These are phyloP conservation scores for Sterna hirundo DNA, from an alignment of 2,113 vertebrate species.

Conservation along the genomic window DNA sequence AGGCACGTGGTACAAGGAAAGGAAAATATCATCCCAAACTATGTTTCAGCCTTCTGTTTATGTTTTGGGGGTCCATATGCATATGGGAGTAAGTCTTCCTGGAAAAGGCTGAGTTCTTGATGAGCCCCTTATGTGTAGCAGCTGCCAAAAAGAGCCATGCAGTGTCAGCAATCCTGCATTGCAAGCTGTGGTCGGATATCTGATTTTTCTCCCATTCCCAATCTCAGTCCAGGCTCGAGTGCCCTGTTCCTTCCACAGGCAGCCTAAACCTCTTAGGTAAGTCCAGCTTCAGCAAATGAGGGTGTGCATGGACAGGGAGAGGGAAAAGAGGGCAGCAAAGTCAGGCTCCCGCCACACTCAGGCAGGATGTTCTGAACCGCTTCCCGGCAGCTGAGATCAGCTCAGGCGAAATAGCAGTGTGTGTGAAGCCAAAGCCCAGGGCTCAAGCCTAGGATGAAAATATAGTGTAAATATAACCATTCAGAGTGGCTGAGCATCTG, in stretches of 20 bases:
- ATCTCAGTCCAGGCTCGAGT: background rate
- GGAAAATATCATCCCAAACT: background rate
- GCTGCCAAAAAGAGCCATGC: background rate
- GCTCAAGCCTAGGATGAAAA: background rate
- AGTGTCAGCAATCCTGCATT: fast-evolving
- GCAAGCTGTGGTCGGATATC: background rate
- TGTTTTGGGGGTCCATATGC: background rate
- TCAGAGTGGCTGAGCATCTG: constrained; percentile 20
- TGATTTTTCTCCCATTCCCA: background rate
- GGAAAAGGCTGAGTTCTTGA: background rate
- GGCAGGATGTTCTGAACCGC: background rate
- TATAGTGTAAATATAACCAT: background rate
- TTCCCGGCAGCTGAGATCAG: background rate
- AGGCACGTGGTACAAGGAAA: background rate
- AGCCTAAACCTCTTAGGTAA: background rate
- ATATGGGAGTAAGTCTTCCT: background rate
- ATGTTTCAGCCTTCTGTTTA: background rate
- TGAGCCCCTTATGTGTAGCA: background rate
- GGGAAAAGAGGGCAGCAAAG: background rate
- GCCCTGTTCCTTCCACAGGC: background rate
- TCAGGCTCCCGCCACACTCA: background rate
- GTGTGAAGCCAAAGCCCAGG: background rate
- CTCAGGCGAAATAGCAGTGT: background rate
- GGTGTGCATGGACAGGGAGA: background rate
- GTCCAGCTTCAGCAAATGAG: background rate